These are phyloP conservation scores for Nematolebias whitei DNA, from an alignment of 2,113 vertebrate species.

Conservation along the genomic window DNA sequence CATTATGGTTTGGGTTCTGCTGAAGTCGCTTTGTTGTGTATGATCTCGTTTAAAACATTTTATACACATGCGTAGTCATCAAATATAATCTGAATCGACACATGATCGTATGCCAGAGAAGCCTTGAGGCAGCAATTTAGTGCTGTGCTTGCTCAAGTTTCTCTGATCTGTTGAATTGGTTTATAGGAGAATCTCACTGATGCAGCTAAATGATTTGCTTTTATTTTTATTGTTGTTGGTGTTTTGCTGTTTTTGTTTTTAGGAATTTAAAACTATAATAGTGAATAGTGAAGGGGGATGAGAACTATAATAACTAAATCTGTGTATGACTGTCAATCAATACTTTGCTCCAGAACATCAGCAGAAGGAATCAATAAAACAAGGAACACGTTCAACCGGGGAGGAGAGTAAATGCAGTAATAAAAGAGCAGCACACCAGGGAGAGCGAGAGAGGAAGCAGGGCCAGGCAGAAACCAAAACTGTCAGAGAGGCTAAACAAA, in stretches of 20 bases:
- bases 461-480: slow-evolving; percentile 26
- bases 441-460: slow-evolving; percentile 18
- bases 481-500: slow-evolving; percentile 13
- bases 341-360: slow-evolving; percentile 12
- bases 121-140: neutral
- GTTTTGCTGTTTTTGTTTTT: neutral
- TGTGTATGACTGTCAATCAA: slow-evolving; percentile 10
- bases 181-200: slow-evolving; percentile 2
- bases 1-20: neutral
- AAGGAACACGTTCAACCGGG: slow-evolving; percentile 5
- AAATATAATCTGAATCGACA: neutral
- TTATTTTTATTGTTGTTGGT: neutral
- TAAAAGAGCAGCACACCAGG: slow-evolving; percentile 21
- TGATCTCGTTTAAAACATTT: neutral
- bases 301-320: neutral
- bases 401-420: slow-evolving; percentile 16
- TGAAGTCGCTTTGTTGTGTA: neutral
- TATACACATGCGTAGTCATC: no score
- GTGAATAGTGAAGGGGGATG: neutral
- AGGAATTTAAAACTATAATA: neutral
- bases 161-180: slow-evolving; percentile 4
- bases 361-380: slow-evolving; percentile 7
- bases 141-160: neutral
- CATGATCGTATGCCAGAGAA: slow-evolving; percentile 1
- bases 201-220: neutral